Base-by-base conservation (phyloP, 1,140 invertebrate genomes). In the Calosoma granatense region DNA sequence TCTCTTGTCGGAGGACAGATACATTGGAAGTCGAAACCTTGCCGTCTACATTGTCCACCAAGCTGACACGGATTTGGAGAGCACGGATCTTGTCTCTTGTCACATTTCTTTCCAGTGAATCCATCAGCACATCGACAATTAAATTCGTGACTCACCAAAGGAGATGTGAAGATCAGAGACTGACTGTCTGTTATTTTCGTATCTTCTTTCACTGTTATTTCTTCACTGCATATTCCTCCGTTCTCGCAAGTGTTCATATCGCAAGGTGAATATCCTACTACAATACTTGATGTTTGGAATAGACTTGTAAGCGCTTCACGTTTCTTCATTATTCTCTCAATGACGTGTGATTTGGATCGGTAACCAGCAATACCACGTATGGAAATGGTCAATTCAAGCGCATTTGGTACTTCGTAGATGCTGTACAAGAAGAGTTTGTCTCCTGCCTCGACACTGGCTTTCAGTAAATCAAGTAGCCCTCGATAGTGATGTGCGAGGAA, bases 81-180 rank as follows among this genome's bases (percentile, higher is more conserved):
- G 68, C 92, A 96, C 0, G 92, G 92, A 75, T 94, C 90, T 71
- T 92, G 88, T 14, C 88, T 77, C 60, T 84, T 83, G 61, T 92
- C 86, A 71, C 93, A 96, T 53, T 82, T 79, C 20, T 76, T 73
- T 4, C 92, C 86, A 20, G 83, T 85, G 69, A 90, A 89, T 57
- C 90, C 83, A 61, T 87, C 82, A 0, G 80, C 77, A 70, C 92
- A 95, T 56, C 82, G 80, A 66, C 92, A 96, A 0, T 71, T 76
- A 66, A 88, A 87, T 60, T 91, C 84, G 64, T 92, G 85, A 3
- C 78, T 70, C 0, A 94, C 78, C 30, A 81, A 73, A 0, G 91
- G 91, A 0, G 87, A 87, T 21, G 89, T 90, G 11, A 94, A 78
- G 51, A 94, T 84, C 6, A 93, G 65, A 1, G 80, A 78, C 23